Base-by-base conservation (phyloP, 2,888 invertebrate species). In the Alentia gelatinosa region DNA sequence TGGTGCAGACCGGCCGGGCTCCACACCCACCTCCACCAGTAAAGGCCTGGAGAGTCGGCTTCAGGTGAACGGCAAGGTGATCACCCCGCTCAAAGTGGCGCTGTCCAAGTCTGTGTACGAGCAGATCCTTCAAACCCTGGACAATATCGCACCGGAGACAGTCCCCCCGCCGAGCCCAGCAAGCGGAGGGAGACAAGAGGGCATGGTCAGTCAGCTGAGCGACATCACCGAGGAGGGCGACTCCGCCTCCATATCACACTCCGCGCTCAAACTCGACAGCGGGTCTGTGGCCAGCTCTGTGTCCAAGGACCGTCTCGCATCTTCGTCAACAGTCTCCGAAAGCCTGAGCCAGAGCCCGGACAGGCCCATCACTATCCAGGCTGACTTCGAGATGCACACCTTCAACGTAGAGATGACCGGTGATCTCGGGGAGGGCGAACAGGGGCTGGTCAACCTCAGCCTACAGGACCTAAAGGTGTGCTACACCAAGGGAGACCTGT, bases 31-130 rank as follows among this genome's bases (percentile, higher is more conserved):
- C 26, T n/a, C 39, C 9, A 1, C 3, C 1, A 37, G 37, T 35
- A 86, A 86, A 26, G 90, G 90, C 15, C 37, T 86, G 15, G 91
- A 91, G 23, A 91, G 91, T 79, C 84, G 93, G 50, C 86, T 97
- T 89, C 96, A 97, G 96, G 96, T 98, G 91, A 97, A 97, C 91
- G 98, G 98, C 39, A 97, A 97, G 93, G 98, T 99, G 26, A 97
- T 98, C 63, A 98, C 98, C 89, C 98, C 98, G 0, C 96, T 99
- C 90, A 98, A 98, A 96, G 97, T 99, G 50, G 98, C 98, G 0
- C 96, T 99, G 86, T 97, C 98, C 0, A 97, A 98, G 89, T 97
- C 97, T 90, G 98, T 99, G 95, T 99, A 98, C 96, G 98, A 98
- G 95, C 99, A 99, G 96, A 96, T 99, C 79, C 96, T 98, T 42